phyloP scores from a whole-genome alignment of 2,797 vertebrate species.

The Carduelis carduelis region DNA sequence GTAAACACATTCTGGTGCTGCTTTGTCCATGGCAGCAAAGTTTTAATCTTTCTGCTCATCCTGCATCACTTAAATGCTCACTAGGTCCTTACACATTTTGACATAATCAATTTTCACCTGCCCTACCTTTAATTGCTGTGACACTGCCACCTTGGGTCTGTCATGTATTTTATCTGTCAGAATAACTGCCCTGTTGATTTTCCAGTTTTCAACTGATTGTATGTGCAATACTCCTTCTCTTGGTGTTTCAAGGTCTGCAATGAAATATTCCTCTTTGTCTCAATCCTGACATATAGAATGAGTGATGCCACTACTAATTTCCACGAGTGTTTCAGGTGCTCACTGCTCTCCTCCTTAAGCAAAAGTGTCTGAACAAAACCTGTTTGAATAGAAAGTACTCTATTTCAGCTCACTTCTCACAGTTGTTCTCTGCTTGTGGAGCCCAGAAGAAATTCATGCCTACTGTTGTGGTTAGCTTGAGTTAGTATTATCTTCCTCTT shows the following conservation, averaged over 20 bases:
- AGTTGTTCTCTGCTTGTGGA: background rate
- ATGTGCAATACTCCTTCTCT: background rate
- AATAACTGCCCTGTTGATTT: background rate
- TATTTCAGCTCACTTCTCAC: background rate
- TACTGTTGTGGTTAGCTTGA: background rate
- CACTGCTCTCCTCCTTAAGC: background rate
- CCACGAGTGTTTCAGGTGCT: background rate
- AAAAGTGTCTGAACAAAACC: background rate
- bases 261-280: background rate
- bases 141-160: background rate
- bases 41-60: background rate
- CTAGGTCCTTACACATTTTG: background rate
- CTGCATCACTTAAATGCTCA: background rate
- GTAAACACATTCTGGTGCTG: background rate
- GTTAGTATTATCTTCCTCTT: background rate
- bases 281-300: background rate
- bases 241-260: background rate
- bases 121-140: background rate
- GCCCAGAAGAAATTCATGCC: background rate
- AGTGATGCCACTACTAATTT: background rate
- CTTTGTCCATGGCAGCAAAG: background rate
- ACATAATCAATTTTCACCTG: background rate
- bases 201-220: background rate
- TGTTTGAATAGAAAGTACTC: background rate
- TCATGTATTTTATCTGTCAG: background rate